Base-by-base conservation (phyloP, 1,140 invertebrate genomes). In the Sycophaga agraensis region DNA sequence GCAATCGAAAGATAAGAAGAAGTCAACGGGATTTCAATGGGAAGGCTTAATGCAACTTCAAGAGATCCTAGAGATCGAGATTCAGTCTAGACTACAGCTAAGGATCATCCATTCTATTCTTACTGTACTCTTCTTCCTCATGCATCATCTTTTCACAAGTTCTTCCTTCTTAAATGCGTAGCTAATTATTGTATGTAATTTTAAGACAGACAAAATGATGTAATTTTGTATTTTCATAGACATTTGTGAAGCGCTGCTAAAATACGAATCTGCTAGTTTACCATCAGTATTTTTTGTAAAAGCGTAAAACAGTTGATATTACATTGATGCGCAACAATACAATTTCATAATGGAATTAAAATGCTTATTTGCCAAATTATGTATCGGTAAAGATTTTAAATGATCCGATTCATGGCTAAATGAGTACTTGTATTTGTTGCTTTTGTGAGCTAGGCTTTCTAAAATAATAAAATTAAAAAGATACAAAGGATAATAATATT, bases 291-390 rank as follows among this genome's bases (percentile, higher is more conserved):
- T 61, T 53, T 54, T 35, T 54, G 43, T 16, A 7, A 45, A 16
- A 31, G 6, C 14, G 21, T 39, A 14, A 21, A 53, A 22, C 35
- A 17, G 17, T 31, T 4, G 40, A 64, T 64, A 53, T 67, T 51
- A 57, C 50, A 59, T 43, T 60, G 16, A 59, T 21, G 35, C 43
- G n/a, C n/a, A n/a, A n/a, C n/a, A n/a, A n/a, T 46, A 59, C 45
- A 66, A 55, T 22, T 26, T 60, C 37, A 48, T 35, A 49, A 37
- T 61, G 54, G 24, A 28, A 16, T 11, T 49, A 34, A 28, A n/a
- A n/a, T n/a, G n/a, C n/a, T n/a, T n/a, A n/a, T n/a, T n/a, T n/a
- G n/a, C n/a, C n/a, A n/a, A n/a, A n/a, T n/a, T n/a, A n/a, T n/a
- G n/a, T n/a, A n/a, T n/a, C n/a, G n/a, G n/a, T n/a, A n/a, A n/a